phyloP scores from a whole-genome alignment of 1,140 invertebrate genomes.

The Ceratoteleas bidentatus region DNA sequence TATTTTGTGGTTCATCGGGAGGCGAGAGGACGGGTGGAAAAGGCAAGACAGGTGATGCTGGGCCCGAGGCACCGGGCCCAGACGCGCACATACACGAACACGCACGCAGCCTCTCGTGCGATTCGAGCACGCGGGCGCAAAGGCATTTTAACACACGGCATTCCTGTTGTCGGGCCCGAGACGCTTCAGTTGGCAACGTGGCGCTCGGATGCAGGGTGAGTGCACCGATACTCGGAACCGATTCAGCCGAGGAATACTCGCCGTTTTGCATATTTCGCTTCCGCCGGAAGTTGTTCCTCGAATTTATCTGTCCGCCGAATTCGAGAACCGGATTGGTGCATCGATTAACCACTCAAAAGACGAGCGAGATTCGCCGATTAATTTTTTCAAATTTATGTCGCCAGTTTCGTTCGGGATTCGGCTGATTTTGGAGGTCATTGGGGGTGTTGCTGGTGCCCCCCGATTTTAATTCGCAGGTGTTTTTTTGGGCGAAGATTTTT shows the following conservation, averaged over 20 bases:
- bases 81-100: conserved; percentile 34
- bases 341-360: background rate
- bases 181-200: conserved; percentile 79
- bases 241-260: conserved; percentile 35
- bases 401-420: too few relatives aligned
- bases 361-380: too few relatives aligned
- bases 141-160: conserved; percentile 80
- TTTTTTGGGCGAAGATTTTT: too few relatives aligned
- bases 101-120: conserved; percentile 51
- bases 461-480: too few relatives aligned
- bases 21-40: conserved; percentile 57
- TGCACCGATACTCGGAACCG: conserved; percentile 56
- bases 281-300: conserved; percentile 32
- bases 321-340: conserved; percentile 13
- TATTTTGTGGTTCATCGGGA: conserved; percentile 60
- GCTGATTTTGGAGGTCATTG: too few relatives aligned
- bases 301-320: conserved; percentile 9
- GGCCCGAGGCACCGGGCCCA: conserved; percentile 71
- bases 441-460: too few relatives aligned
- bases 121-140: conserved; percentile 63
- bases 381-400: too few relatives aligned
- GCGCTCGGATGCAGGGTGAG: conserved; percentile 69
- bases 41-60: conserved; percentile 80
- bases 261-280: conserved; percentile 43
- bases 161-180: conserved; percentile 77